Evolutionary conservation across 2,797 vertebrate species (phyloP).

Genomic region (Sebastes wilsoni): DNA sequence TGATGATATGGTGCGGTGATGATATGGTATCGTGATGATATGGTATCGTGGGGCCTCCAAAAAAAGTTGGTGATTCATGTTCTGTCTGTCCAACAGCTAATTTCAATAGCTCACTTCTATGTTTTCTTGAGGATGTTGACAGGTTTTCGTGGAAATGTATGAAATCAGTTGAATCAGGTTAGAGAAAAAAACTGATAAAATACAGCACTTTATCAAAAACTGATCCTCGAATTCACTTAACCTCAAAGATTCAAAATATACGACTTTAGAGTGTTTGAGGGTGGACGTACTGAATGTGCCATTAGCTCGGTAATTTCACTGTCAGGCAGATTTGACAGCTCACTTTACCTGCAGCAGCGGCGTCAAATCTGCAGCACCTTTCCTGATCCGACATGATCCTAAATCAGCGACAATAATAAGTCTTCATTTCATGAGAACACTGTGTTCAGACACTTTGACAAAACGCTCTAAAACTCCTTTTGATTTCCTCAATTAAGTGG

Average conservation of each 20-base stretch:
- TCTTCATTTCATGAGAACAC: not conserved
- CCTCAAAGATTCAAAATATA: not conserved
- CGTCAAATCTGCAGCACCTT: conserved; percentile 1
- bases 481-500: conserved; percentile 11
- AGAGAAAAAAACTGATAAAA: not conserved
- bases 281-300: not conserved
- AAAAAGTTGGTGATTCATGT: not conserved
- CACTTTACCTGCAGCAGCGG: not conserved
- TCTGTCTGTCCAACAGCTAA: no score
- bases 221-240: not conserved
- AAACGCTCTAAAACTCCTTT: conserved; percentile 15
- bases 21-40: no score
- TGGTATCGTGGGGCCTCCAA: no score
- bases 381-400: not conserved
- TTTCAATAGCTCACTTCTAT: not conserved
- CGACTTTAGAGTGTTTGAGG: not conserved
- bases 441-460: not conserved
- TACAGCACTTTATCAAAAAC: not conserved
- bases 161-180: not conserved
- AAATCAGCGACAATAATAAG: conserved; percentile 9
- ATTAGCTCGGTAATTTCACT: not conserved
- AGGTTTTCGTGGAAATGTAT: not conserved
- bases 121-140: not conserved
- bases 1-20: no score
- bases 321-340: conserved; percentile 7